phyloP scores from a whole-genome alignment of 2,888 invertebrate species.

The Papilio protenor region DNA sequence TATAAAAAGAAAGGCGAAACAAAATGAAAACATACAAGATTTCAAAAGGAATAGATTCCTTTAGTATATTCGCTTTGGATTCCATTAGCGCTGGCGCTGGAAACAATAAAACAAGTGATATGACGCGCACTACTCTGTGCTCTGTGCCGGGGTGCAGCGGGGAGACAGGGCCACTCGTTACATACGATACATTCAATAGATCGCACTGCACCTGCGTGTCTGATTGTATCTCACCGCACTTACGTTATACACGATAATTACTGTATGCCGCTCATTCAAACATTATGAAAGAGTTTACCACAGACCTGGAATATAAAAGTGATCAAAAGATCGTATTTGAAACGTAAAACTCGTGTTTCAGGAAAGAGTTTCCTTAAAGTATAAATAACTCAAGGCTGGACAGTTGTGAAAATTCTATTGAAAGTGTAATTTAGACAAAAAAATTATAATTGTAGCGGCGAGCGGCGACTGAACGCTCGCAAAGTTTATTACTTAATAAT shows the following conservation, averaged over 20 bases:
- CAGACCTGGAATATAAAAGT: background rate
- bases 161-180: background rate
- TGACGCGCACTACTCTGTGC: background rate
- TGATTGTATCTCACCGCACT: background rate
- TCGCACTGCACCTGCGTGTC: background rate
- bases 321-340: background rate
- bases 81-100: constrained; percentile 1
- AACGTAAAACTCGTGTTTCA: background rate
- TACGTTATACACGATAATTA: background rate
- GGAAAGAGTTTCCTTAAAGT: background rate
- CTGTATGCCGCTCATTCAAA: background rate
- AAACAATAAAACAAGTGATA: background rate
- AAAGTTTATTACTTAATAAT: constrained; percentile 21
- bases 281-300: background rate
- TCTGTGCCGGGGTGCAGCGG: background rate
- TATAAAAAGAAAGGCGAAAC: background rate
- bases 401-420: constrained; percentile 12
- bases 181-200: background rate
- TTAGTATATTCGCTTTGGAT: background rate
- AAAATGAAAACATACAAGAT: background rate
- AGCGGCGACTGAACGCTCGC: background rate
- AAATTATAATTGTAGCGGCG: background rate
- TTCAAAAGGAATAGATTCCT: constrained; percentile 7
- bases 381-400: background rate
- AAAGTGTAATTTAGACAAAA: background rate